A percentile compares a stretch with the other conserved stretches of the same genome.
These are phyloP conservation scores for Muraenolepis orangiensis DNA, from an alignment of 2,797 vertebrate species.

Conservation along the genomic window DNA sequence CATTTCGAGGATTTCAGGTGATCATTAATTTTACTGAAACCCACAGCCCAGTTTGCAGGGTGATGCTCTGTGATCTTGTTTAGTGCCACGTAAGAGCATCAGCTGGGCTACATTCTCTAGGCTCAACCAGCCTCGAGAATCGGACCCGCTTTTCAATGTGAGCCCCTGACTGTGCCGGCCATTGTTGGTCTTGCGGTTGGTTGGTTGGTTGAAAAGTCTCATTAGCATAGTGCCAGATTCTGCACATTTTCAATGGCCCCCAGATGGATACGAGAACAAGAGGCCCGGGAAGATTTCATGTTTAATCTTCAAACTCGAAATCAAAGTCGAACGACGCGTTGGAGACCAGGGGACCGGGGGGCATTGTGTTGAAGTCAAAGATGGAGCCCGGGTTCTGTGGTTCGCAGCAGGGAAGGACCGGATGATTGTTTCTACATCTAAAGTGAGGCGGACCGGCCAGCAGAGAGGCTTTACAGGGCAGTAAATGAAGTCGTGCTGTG, in stretches of 20 bases:
- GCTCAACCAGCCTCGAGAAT: too few species aligned
- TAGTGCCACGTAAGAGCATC: too few species aligned
- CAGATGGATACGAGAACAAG: constrained; percentile 56
- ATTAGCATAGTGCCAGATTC: constrained; percentile 38
- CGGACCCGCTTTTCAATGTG: too few species aligned
- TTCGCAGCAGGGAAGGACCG: constrained; percentile 45
- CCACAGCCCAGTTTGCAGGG: background rate
- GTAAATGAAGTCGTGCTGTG: constrained; percentile 40
- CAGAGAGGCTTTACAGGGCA: constrained; percentile 39
- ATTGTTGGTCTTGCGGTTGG: too few species aligned
- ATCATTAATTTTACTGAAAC: background rate
- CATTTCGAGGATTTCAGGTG: background rate
- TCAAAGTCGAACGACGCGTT: constrained; percentile 47
- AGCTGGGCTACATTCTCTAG: too few species aligned
- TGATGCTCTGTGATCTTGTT: background rate
- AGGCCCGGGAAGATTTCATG: background rate
- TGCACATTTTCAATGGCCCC: constrained; percentile 51
- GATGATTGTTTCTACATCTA: constrained; percentile 44
- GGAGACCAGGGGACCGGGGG: constrained; percentile 47
- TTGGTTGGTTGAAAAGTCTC: constrained; percentile 24
- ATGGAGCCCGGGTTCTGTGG: constrained; percentile 51
- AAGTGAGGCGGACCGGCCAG: constrained; percentile 20
- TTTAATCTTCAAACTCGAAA: constrained; percentile 31
- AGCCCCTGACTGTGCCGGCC: too few species aligned
- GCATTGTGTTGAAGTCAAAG: constrained; percentile 65